Evolutionary conservation across 2,113 vertebrate species (phyloP).

Genomic region (Cryptotis parvus): DNA sequence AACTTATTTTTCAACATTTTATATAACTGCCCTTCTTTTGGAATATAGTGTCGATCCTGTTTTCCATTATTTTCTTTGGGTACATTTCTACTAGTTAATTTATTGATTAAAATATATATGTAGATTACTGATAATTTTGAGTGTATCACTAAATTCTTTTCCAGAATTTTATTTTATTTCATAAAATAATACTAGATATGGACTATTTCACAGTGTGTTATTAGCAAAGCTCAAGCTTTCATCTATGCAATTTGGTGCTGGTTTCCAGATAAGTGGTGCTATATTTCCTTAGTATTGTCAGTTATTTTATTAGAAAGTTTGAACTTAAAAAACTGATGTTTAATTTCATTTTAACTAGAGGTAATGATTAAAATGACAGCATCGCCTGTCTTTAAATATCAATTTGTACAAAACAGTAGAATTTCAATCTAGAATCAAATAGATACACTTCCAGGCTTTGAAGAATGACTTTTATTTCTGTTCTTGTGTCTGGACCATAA

Average conservation of each 20-base stretch:
- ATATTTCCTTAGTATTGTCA: background rate
- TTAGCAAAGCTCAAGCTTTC: background rate
- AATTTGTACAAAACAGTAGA: background rate
- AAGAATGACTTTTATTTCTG: slow-evolving; percentile 56
- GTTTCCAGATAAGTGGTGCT: background rate
- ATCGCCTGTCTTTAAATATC: slow-evolving; percentile 45
- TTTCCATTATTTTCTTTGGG: background rate
- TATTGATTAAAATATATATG: background rate
- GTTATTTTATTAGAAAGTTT: background rate
- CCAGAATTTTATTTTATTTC: background rate
- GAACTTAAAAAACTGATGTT: background rate
- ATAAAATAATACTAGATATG: background rate
- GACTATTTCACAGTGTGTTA: background rate
- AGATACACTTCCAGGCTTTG: slow-evolving; percentile 6
- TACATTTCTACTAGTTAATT: slow-evolving; percentile 14
- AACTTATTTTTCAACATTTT: slow-evolving; percentile 17
- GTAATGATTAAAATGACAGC: slow-evolving; percentile 9
- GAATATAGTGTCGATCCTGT: background rate
- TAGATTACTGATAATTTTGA: slow-evolving; percentile 1
- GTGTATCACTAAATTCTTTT: background rate
- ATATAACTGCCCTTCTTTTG: background rate
- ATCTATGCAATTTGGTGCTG: background rate
- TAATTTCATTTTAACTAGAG: slow-evolving; percentile 44
- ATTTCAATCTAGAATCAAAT: slow-evolving; percentile 45
- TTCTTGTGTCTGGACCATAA: slow-evolving; percentile 39